Conservation (phyloP, 2,888 invertebrate genomes). For the Polymixis lichenea region DNA sequence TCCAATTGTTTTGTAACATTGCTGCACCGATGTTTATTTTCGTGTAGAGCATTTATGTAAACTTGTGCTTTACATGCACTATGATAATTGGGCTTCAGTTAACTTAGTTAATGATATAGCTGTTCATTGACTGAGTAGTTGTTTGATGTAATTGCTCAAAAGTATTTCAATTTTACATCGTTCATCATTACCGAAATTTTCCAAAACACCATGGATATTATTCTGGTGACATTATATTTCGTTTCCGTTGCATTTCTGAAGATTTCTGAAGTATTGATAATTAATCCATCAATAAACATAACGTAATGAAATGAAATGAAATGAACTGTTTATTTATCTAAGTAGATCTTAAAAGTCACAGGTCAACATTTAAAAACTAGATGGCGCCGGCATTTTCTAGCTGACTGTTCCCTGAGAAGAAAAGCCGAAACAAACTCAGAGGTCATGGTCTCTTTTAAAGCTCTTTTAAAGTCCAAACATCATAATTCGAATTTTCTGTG, state of each 20-base stretch:
- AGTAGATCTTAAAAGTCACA: too few relatives aligned
- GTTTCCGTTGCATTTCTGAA: neutral
- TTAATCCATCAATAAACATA: neutral
- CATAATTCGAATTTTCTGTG: too few relatives aligned
- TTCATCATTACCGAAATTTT: too few relatives aligned
- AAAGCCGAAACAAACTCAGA: too few relatives aligned
- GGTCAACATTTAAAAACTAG: too few relatives aligned
- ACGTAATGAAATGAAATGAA: too few relatives aligned
- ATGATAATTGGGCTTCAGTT: neutral
- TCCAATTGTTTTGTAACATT: slow-evolving; percentile 32
- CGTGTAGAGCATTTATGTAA: neutral
- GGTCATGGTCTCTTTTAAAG: too few relatives aligned
- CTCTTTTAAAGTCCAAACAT: too few relatives aligned
- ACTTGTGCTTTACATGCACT: neutral
- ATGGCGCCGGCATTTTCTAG: too few relatives aligned
- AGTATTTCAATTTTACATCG: neutral
- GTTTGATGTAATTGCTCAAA: neutral
- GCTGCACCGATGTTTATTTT: neutral
- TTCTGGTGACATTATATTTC: too few relatives aligned
- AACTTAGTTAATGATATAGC: neutral
- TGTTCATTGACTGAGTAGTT: neutral
- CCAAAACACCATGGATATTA: neutral
- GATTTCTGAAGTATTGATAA: neutral
- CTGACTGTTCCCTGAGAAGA: too few relatives aligned
- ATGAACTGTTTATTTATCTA: too few relatives aligned